A percentile compares a stretch with the other conserved stretches of the same genome.
These are phyloP conservation scores for Ladona fulva DNA, from an alignment of 1,140 invertebrate species.

Conservation along the genomic window DNA sequence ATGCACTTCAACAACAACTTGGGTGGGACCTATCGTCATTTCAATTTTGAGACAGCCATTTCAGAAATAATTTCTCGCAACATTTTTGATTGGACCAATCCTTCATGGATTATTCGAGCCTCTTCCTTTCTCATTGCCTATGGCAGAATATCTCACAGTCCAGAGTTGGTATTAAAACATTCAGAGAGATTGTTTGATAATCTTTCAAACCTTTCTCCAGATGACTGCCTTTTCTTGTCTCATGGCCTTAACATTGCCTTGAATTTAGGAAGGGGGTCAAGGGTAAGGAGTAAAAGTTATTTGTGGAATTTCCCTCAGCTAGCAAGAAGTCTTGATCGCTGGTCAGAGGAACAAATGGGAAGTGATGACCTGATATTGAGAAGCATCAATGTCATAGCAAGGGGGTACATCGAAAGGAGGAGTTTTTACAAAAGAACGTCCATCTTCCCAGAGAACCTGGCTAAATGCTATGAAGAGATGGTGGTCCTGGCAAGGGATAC, in stretches of 20 bases:
- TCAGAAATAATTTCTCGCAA: conserved; percentile 33
- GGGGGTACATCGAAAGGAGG: background rate
- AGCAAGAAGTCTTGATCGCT: background rate
- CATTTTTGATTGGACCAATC: conserved; percentile 29
- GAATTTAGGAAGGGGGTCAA: background rate
- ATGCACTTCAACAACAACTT: conserved; percentile 44
- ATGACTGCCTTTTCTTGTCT: conserved; percentile 11
- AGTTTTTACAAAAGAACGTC: background rate
- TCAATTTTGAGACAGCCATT: conserved; percentile 36
- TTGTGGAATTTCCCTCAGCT: background rate
- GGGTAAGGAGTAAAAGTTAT: background rate
- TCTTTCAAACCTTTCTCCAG: conserved; percentile 22
- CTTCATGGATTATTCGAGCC: conserved; percentile 33
- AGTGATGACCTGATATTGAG: background rate
- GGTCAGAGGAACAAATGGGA: background rate
- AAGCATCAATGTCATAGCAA: background rate
- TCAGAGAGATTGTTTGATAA: conserved; percentile 17
- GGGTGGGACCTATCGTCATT: conserved; percentile 37
- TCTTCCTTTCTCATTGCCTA: conserved; percentile 41
- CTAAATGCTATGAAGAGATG: background rate
- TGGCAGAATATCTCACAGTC: conserved; percentile 23
- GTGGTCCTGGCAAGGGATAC: conserved; percentile 27
- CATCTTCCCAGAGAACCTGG: background rate
- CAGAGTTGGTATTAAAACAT: conserved; percentile 15
- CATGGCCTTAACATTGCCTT: background rate